Evolutionary conservation across 2,888 invertebrate genomes (phyloP).

Genomic region (Axea sp.): DNA sequence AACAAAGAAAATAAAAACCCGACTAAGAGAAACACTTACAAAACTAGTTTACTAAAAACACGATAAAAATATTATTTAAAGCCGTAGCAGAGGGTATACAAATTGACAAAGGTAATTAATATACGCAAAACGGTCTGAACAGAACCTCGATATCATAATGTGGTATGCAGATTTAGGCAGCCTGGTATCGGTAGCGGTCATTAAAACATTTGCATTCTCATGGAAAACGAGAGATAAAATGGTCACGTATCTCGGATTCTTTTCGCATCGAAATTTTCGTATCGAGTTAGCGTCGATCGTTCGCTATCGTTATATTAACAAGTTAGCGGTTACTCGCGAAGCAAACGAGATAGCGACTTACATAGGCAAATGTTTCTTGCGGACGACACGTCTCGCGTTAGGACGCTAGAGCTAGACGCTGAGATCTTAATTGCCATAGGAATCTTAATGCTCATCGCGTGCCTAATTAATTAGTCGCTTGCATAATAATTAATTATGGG

Average conservation of each 20-base stretch:
- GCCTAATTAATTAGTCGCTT: conserved; percentile 76
- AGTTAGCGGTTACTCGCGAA: conserved; percentile 46
- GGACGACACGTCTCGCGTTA: conserved; percentile 68
- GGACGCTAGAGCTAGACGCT: conserved; percentile 65
- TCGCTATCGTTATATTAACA: conserved; percentile 49
- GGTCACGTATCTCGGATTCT: conserved; percentile 33
- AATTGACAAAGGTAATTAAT: conserved; percentile 12
- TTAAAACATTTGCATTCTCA: conserved; percentile 35
- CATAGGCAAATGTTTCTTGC: conserved; percentile 52
- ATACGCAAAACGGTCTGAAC: background rate
- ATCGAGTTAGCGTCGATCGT: conserved; percentile 21
- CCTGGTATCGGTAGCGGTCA: conserved; percentile 1
- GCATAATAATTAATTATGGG: conserved; percentile 73
- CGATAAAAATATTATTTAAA: conserved; percentile 2
- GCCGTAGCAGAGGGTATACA: background rate
- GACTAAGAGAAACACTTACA: background rate
- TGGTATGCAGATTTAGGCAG: conserved; percentile 10
- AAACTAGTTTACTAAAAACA: conserved; percentile 2
- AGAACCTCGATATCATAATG: background rate
- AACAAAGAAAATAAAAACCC: background rate
- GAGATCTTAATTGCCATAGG: conserved; percentile 75
- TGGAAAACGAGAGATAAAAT: conserved; percentile 33
- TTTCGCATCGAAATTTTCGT: conserved; percentile 41
- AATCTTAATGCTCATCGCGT: conserved; percentile 70
- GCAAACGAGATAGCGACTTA: conserved; percentile 49